A percentile compares a stretch with the other conserved stretches of the same genome.
These are phyloP conservation scores for Bergia puertoricense DNA, from an alignment of 92 coral and sea anemone genomes.

Conservation along the genomic window DNA sequence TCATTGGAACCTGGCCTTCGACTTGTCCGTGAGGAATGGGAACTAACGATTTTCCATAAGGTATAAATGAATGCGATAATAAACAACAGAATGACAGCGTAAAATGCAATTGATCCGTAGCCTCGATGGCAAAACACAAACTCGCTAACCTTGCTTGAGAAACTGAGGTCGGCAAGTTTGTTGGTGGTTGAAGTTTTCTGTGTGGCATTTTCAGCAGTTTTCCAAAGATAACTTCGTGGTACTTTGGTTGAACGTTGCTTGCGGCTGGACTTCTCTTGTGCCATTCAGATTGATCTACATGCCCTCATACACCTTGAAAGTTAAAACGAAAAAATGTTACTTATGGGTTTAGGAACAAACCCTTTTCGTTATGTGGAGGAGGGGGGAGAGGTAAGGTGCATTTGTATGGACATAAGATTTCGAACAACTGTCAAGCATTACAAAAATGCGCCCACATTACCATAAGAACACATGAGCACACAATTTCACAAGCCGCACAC, in stretches of 20 bases:
- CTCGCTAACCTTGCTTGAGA: constrained; percentile 75
- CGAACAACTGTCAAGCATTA: no score
- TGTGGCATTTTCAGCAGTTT: constrained; percentile 27
- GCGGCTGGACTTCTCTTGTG: constrained; percentile 21
- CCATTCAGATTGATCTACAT: constrained; percentile 17
- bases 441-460: neutral
- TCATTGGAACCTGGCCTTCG: constrained; percentile 78
- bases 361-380: neutral
- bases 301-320: neutral
- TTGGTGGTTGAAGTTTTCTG: constrained; percentile 23
- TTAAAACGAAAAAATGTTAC: neutral
- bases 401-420: no score
- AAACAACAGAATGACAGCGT: constrained; percentile 78
- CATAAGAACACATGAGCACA: neutral
- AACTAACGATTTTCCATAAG: constrained; percentile 93
- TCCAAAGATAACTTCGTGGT: constrained; percentile 43
- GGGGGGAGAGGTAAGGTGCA: no score
- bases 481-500: neutral
- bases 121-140: constrained; percentile 89
- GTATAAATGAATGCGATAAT: constrained; percentile 80
- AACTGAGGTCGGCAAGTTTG: constrained; percentile 44
- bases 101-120: constrained; percentile 90
- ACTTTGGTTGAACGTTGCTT: constrained; percentile 37
- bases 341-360: neutral
- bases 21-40: constrained; percentile 69